Percentiles rank a stretch among this genome's conserved stretches.
Evolutionary conservation across 2,113 vertebrate genomes (phyloP).

Genomic region (Psittacara wagleri): DNA sequence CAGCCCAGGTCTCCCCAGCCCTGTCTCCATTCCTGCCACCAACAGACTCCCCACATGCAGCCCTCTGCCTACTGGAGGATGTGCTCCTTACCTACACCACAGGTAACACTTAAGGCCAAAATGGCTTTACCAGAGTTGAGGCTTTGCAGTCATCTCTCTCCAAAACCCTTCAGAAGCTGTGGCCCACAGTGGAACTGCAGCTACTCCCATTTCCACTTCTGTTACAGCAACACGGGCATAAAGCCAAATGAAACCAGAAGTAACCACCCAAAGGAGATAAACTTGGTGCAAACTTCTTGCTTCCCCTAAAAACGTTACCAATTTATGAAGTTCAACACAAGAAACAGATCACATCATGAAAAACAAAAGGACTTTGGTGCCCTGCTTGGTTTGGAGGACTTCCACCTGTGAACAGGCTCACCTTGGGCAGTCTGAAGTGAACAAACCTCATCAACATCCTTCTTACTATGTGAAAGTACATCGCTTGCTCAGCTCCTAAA

Average conservation of each 20-base stretch:
- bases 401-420: background rate
- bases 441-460: background rate
- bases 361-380: background rate
- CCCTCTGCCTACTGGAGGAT: background rate
- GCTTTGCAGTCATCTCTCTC: background rate
- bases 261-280: background rate
- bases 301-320: background rate
- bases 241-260: background rate
- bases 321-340: accelerated
- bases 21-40: background rate
- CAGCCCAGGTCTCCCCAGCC: background rate
- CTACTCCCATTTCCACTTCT: background rate
- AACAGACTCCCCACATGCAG: accelerated
- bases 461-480: background rate
- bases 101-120: background rate
- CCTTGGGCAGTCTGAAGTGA: background rate
- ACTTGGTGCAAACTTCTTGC: background rate
- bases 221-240: accelerated
- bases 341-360: background rate
- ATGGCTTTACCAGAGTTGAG: background rate
- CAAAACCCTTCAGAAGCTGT: background rate
- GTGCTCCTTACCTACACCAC: background rate
- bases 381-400: background rate
- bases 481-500: background rate
- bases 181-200: background rate